Conservation (phyloP, 1,140 invertebrate genomes). For the Drosophila bipectinata region DNA sequence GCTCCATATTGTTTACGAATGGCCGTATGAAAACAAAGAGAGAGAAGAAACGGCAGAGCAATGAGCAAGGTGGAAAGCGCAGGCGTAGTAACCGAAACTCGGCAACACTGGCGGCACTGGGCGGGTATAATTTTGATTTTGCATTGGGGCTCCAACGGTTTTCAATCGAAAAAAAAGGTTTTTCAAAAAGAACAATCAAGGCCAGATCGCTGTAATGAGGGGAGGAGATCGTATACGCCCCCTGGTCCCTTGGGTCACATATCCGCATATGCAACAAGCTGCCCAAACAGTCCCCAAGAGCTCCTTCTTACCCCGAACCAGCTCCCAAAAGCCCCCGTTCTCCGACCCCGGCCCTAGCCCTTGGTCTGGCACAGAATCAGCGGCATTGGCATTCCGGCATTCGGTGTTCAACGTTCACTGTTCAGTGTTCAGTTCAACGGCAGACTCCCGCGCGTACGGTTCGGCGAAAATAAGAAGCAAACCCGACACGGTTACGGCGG, state of each 20-base stretch:
- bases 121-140: conserved; percentile 38
- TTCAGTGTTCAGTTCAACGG: conserved; percentile 62
- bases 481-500: conserved; percentile 1
- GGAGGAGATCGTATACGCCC: neutral
- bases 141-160: conserved; percentile 11
- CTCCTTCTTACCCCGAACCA: neutral
- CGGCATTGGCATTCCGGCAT: conserved; percentile 13
- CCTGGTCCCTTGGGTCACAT: neutral
- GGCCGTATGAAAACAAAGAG: conserved; percentile 70
- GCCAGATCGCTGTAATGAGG: neutral
- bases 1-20: conserved; percentile 70
- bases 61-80: conserved; percentile 32
- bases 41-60: conserved; percentile 23
- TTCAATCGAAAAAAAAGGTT: conserved; percentile 6
- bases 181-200: neutral
- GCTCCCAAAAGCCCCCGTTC: neutral
- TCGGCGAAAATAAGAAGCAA: conserved; percentile 39
- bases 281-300: neutral
- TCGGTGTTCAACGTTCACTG: conserved; percentile 22
- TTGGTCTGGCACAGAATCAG: conserved; percentile 23
- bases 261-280: conserved; percentile 32
- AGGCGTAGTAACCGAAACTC: conserved; percentile 56
- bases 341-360: conserved; percentile 11
- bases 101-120: conserved; percentile 57
- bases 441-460: conserved; percentile 79